Evolutionary conservation across 2,113 vertebrate species (phyloP).

Genomic region (Pygoscelis adeliae): DNA sequence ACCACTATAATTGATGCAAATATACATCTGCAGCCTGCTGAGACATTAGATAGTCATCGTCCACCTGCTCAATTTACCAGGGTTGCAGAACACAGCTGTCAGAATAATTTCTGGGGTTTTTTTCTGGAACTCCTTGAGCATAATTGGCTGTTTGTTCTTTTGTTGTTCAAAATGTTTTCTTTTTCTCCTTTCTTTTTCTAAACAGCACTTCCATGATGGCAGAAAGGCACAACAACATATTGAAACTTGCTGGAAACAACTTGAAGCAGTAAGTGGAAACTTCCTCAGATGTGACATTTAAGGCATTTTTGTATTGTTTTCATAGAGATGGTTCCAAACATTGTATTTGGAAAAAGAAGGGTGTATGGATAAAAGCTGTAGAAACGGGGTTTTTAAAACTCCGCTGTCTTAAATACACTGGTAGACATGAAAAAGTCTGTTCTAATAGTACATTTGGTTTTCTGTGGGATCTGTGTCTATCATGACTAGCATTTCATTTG

Average conservation of each 20-base stretch:
- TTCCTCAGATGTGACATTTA: neutral
- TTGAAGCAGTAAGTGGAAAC: conserved; percentile 87
- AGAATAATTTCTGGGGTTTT: neutral
- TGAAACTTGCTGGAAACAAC: conserved; percentile 95
- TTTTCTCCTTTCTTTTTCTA: neutral
- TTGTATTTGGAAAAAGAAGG: neutral
- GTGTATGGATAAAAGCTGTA: neutral
- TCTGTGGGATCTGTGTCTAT: neutral
- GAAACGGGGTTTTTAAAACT: neutral
- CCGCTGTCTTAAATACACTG: neutral
- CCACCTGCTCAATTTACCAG: conserved; percentile 30
- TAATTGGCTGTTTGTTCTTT: conserved; percentile 1
- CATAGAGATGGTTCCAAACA: neutral
- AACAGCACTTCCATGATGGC: conserved; percentile 93
- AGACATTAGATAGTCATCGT: conserved; percentile 27
- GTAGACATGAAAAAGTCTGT: neutral
- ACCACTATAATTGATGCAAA: conserved; percentile 63
- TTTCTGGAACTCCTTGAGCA: neutral
- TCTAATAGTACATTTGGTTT: neutral
- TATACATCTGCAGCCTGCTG: conserved; percentile 63
- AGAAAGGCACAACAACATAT: conserved; percentile 96
- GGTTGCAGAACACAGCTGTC: conserved; percentile 27
- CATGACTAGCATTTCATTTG: neutral
- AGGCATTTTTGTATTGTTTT: neutral
- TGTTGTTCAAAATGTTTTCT: conserved; percentile 2